Base-by-base conservation (phyloP, 2,113 vertebrate genomes). In the Eonycteris spelaea region DNA sequence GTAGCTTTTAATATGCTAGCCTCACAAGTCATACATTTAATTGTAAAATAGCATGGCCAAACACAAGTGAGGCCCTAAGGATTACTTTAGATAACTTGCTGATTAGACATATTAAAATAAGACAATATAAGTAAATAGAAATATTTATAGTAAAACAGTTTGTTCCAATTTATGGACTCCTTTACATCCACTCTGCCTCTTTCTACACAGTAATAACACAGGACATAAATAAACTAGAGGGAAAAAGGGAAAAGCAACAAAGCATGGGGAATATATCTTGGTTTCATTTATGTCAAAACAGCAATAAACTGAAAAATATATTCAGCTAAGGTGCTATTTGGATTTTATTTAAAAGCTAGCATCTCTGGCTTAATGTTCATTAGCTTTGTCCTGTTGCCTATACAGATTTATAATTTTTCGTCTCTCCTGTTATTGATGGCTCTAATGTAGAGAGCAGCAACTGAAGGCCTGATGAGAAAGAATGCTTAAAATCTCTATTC, bases 271-370 rank as follows among this genome's bases (percentile, higher is more conserved):
- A 98, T 98, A 96, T 65, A 95, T 98, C 92, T 98, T 97, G 78
- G 57, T 92, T 98, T 97, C 94, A 98, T 98, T 98, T 98, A 91
- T 95, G 98, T 98, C 97, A 98, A 97, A 98, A 97, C 87, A 94
- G 90, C 95, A 98, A 91, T 98, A 97, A 98, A 98, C 94, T 59
- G 63, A 95, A 96, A 98, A 97, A 98, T 98, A 97, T 90, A 98
- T 97, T 97, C 73, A 67, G 40, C 79, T 86, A 88, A 96, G 92
- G 79, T 89, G 74, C 55, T 95, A 65, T 53, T 98, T 97, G 71
- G 22, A 35, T 92, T 97, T 98, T 98, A 97, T 98, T 98, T 98
- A 98, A 97, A 98, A 82, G 73, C 94, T 98, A 92, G 85, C 67
- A 43, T 96, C 97, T 96, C 89, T 22, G 57, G 86, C 92, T 95